Conservation (phyloP, 2,113 vertebrate genomes). For the Eubucco bourcierii region DNA sequence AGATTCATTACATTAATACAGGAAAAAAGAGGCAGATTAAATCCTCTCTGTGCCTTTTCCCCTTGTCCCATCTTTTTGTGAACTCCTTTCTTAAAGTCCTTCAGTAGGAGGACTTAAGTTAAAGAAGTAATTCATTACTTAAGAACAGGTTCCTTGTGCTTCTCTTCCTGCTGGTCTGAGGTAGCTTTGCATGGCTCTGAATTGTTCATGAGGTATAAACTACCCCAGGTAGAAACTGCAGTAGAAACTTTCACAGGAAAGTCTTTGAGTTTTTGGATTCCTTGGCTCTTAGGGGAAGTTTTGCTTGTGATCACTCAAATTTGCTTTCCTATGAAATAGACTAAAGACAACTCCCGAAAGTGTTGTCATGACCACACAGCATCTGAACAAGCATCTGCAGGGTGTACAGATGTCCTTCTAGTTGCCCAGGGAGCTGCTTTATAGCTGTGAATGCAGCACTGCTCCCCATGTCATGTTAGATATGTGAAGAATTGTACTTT, state of each 20-base stretch:
- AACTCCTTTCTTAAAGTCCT: not conserved
- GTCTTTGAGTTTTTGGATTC: not conserved
- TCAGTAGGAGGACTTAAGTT: not conserved
- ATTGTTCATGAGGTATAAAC: rapidly evolving
- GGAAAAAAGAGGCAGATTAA: not conserved
- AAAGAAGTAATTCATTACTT: not conserved
- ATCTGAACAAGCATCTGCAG: not conserved
- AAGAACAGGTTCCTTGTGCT: not conserved
- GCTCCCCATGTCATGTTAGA: not conserved
- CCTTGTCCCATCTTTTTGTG: not conserved
- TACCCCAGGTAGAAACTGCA: not conserved
- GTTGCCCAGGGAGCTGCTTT: not conserved
- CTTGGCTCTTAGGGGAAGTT: not conserved
- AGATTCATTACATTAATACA: not conserved
- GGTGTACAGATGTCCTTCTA: not conserved
- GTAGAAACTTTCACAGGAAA: not conserved
- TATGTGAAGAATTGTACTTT: not conserved
- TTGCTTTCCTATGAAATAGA: not conserved
- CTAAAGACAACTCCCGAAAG: not conserved
- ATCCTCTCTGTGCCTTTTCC: not conserved
- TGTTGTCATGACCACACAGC: rapidly evolving
- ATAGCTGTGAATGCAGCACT: not conserved
- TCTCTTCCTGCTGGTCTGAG: not conserved
- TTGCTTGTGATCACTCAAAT: not conserved
- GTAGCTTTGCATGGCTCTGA: not conserved